These are phyloP conservation scores for Cinclus mexicanus DNA, from an alignment of 2,113 vertebrate species.

Conservation along the genomic window DNA sequence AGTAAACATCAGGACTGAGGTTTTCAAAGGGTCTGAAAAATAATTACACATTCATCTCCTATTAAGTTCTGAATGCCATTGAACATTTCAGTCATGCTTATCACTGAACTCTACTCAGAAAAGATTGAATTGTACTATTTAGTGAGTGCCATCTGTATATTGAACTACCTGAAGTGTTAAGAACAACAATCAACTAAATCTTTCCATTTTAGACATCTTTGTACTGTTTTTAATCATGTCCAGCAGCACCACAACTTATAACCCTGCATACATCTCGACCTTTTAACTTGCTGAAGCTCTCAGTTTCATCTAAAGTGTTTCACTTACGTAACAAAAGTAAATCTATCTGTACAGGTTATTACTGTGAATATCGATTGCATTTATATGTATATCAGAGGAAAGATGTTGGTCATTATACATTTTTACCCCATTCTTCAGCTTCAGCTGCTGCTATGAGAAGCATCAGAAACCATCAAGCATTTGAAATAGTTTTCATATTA, in stretches of 20 bases:
- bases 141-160: background rate
- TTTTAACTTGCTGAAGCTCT: background rate
- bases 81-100: background rate
- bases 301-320: background rate
- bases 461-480: background rate
- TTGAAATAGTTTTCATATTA: conserved; percentile 20
- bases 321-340: background rate
- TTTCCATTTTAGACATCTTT: background rate
- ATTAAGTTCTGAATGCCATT: background rate
- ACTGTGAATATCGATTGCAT: background rate
- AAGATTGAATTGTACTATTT: background rate
- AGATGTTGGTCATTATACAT: background rate
- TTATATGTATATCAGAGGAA: background rate
- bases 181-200: background rate
- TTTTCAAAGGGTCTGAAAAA: background rate
- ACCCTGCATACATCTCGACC: background rate
- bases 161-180: background rate
- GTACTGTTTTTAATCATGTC: background rate
- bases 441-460: background rate
- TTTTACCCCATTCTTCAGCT: background rate
- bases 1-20: background rate
- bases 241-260: background rate
- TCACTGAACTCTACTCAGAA: background rate
- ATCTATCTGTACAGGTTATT: background rate
- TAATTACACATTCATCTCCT: background rate